Percentiles rank a stretch among this genome's conserved stretches.
Conservation (phyloP, 2,888 invertebrate species). For the Agelastica alni region DNA sequence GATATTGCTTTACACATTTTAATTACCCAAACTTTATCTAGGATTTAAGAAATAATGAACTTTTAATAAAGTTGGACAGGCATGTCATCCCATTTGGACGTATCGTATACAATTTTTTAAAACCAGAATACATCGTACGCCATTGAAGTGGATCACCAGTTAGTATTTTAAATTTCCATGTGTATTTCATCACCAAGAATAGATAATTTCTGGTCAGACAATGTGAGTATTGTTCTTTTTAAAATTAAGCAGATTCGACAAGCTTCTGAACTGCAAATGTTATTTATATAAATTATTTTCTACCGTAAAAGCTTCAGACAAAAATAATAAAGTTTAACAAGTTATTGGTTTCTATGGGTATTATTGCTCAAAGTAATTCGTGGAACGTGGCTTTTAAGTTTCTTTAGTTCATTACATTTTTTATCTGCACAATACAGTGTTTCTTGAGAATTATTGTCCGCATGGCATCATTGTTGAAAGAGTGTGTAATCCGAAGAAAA, state of each 20-base stretch:
- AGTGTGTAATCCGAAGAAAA: too few relatives aligned
- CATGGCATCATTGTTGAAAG: too few relatives aligned
- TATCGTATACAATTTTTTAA: too few relatives aligned
- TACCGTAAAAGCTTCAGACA: conserved; percentile 25
- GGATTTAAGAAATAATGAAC: too few relatives aligned
- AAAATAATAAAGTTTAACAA: conserved; percentile 27
- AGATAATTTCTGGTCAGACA: conserved; percentile 30
- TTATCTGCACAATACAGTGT: background rate
- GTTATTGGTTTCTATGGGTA: conserved; percentile 16
- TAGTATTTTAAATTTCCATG: conserved; percentile 25
- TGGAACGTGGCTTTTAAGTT: background rate
- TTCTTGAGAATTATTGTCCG: background rate
- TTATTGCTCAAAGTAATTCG: conserved; percentile 1
- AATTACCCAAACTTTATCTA: too few relatives aligned
- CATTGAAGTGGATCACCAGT: conserved; percentile 14
- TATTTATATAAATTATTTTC: conserved; percentile 15
- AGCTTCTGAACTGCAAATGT: conserved; percentile 28
- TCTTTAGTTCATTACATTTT: conserved; percentile 1
- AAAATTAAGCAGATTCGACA: conserved; percentile 36
- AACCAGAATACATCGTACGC: too few relatives aligned
- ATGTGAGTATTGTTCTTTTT: conserved; percentile 30
- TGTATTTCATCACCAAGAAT: conserved; percentile 32
- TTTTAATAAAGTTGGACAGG: too few relatives aligned
- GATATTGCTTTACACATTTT: too few relatives aligned
- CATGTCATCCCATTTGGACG: too few relatives aligned